Base-by-base conservation (phyloP, 2,113 vertebrate genomes). In the Entelurus aequoreus region DNA sequence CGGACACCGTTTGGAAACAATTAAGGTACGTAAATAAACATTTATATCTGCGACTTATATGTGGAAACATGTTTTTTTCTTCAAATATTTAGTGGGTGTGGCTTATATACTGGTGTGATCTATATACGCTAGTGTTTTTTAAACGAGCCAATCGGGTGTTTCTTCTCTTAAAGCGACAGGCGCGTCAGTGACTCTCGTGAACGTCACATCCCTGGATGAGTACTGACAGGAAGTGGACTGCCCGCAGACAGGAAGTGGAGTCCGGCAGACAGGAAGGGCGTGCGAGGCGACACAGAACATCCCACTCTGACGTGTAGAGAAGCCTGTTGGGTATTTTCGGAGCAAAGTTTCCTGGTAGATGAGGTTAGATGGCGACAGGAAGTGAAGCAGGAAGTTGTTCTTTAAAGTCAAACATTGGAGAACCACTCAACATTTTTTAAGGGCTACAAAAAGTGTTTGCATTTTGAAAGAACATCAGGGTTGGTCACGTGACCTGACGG, bases 261-360 rank as follows among this genome's bases (percentile, higher is more conserved):
- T 5, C 49, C 12, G 8, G 28, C 61, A 60, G 63, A 71, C 76
- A 67, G 75, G 67, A 76, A 63, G 68, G 54, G 38, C 28, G 28
- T 28, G 28, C 28, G 28, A 28, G 28, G 28, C 1, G n/a, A 19
- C 19, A 19, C 2, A 19, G 19, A 19, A 19, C 19, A 19, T 19
- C 19, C 19, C 19, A 19, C 19, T 19, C 19, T 19, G 19, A n/a
- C 8, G n/a, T 2, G 15, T 44, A 6, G 21, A 3, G 5, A 55
- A 19, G 56, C 63, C 28, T 28, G 28, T 28, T 28, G 28, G 60
- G 46, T 13, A 8, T 53, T 72, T 72, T 59, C 53, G n/a, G 66
- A 68, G 76, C 67, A 77, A 82, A 78, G 77, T 72, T 77, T 82
- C 79, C 13, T 74, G 82, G 73, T 53, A 82, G 70, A 78, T 80